Evolutionary conservation across 1,140 invertebrate genomes (phyloP), one percentile per base, ranked within the genome.

Genomic region (Stratiolaelaps scimitus): DNA sequence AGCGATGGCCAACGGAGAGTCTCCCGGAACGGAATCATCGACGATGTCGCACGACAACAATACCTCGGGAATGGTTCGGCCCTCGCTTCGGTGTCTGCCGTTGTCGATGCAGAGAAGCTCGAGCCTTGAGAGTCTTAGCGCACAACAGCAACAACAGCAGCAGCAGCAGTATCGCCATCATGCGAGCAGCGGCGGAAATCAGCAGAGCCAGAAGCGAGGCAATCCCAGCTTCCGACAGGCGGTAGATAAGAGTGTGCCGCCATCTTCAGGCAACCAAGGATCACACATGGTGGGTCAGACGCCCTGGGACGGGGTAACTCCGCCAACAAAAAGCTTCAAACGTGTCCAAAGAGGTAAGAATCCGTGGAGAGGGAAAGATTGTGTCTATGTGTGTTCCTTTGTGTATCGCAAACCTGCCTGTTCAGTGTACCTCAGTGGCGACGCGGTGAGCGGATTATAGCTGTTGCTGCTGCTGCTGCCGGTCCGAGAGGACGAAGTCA

Each of bases 1-100:
- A 60, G 53, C 53, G 17, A 60, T 60, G 53, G 53, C 53, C 15
- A 60, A 60, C 23, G 53, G 53, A 29, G 53, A 60, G 26, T 60
- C 53, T 1, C 53, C 53, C 15, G 53, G 53, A 60, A 60, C 53
- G 15, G 53, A 60, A 26, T 60, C 53, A 2, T 60, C 53, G 23
- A 60, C 53, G 20, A 34, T 60, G 23, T 60, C 53, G 2, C 34
- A 60, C 23, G 53, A 60, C 53, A 34, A 34, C 53, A 40, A 40
- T 40, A 40, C 5, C 10, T 40, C 34, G 34, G 34, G 34, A 40
- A 40, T 40, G 34, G 53, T 60, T 26, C 26, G 34, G 26, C 53
- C 53, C 2, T 60, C 53, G 26, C 53, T 60, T 26, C 53, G 53
- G 34, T 60, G 53, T 23, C 10, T 60, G 34, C 53, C 53, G 15